Percentiles rank a stretch among this genome's conserved stretches.
These are phyloP conservation scores for Lasioglossum marginatum DNA, from an alignment of 2,888 invertebrate genomes.

Conservation along the genomic window DNA sequence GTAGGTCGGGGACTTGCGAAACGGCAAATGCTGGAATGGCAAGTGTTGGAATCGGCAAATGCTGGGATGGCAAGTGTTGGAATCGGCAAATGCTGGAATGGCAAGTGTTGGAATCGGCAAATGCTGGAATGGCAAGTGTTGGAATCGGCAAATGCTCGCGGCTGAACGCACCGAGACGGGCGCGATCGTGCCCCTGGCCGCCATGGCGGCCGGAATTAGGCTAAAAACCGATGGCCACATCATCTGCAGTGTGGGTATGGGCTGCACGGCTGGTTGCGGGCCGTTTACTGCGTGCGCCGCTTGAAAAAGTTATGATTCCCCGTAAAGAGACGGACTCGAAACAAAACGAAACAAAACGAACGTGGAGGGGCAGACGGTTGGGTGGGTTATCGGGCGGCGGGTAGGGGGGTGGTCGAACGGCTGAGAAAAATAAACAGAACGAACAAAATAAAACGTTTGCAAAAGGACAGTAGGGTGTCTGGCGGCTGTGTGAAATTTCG, in stretches of 20 bases:
- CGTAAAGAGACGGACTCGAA: conserved; percentile 51
- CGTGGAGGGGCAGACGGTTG: background rate
- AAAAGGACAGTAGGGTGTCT: conserved; percentile 21
- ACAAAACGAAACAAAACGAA: conserved; percentile 41
- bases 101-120: background rate
- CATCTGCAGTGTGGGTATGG: conserved; percentile 32
- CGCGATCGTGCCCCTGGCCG: background rate
- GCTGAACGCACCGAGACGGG: background rate
- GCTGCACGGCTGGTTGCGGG: conserved; percentile 63
- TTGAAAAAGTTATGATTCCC: conserved; percentile 56
- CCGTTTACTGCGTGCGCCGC: conserved; percentile 50
- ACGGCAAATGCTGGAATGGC: no score
- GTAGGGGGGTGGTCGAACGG: background rate
- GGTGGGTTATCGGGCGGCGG: background rate
- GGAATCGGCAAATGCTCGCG: background rate
- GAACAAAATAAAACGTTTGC: conserved; percentile 23
- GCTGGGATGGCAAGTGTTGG: no score
- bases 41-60: background rate
- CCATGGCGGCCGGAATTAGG: background rate
- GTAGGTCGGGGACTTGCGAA: background rate
- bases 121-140: no score
- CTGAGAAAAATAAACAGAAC: conserved; percentile 35
- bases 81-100: background rate
- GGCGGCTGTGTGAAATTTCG: conserved; percentile 67
- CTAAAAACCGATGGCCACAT: conserved; percentile 30